phyloP scores from a whole-genome alignment of 1,140 invertebrate genomes.

The Nilaparvata lugens region DNA sequence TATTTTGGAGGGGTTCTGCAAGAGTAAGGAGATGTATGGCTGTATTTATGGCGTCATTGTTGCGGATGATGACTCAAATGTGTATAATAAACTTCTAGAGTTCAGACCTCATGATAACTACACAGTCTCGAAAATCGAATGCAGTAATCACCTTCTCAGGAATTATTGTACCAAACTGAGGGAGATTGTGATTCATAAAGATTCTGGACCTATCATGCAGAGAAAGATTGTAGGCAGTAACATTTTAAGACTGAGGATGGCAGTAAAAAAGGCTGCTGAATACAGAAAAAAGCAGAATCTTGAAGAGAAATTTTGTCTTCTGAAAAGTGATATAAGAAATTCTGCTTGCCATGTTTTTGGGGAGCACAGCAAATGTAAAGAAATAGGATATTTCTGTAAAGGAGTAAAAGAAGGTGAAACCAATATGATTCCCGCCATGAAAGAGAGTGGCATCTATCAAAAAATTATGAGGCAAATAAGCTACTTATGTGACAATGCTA shows the following conservation, averaged over 20 bases:
- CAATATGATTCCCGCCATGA: slow-evolving; percentile 9
- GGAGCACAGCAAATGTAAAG: no score
- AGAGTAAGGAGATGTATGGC: slow-evolving; percentile 28
- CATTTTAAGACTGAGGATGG: not conserved
- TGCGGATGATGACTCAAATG: slow-evolving; percentile 31
- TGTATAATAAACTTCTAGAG: slow-evolving; percentile 24
- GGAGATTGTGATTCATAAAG: slow-evolving; percentile 15
- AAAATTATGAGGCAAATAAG: slow-evolving; percentile 13
- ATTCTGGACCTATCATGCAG: not conserved
- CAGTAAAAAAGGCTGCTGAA: not conserved
- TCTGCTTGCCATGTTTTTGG: no score
- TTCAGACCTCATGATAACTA: slow-evolving; percentile 19
- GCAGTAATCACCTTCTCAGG: slow-evolving; percentile 18
- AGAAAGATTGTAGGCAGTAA: not conserved
- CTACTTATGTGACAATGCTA: not conserved
- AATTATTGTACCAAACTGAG: slow-evolving; percentile 18
- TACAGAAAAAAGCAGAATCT: not conserved
- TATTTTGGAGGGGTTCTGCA: slow-evolving; percentile 34
- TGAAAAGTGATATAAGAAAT: not conserved
- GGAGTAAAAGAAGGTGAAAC: not conserved
- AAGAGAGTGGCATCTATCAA: slow-evolving; percentile 5
- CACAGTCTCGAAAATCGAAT: slow-evolving; percentile 28
- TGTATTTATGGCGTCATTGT: slow-evolving; percentile 28
- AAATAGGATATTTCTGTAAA: no score
- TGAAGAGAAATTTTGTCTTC: slow-evolving; percentile 12